Percentiles rank a stretch among this genome's conserved stretches.
Conservation (phyloP, 2,888 invertebrate species). For the Cyclophora albipunctata region DNA sequence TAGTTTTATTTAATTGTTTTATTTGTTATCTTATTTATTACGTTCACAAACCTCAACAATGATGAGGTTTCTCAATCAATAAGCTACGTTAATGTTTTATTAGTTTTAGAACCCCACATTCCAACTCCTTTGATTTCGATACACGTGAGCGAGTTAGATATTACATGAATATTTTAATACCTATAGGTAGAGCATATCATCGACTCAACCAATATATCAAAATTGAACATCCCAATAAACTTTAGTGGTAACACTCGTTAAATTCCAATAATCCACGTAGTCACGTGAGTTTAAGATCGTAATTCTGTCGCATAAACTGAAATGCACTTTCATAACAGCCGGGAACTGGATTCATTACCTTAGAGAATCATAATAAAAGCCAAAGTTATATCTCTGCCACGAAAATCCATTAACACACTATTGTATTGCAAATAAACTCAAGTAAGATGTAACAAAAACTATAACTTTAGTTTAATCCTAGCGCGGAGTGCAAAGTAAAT, state of each 20-base stretch:
- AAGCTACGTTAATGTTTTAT: no score
- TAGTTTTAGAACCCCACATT: no score
- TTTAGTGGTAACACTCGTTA: not conserved
- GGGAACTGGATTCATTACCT: constrained; percentile 49
- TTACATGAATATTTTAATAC: no score
- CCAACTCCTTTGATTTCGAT: no score
- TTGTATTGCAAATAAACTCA: constrained; percentile 48
- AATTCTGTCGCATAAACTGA: constrained; percentile 47
- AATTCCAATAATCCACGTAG: constrained; percentile 14
- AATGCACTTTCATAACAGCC: constrained; percentile 52
- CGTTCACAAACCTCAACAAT: no score
- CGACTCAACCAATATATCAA: no score
- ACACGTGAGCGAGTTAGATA: no score
- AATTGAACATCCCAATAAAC: no score
- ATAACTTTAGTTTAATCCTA: constrained; percentile 8
- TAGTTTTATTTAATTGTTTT: no score
- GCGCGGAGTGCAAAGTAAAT: not conserved
- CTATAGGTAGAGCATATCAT: no score
- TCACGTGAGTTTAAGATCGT: constrained; percentile 49
- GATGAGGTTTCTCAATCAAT: no score
- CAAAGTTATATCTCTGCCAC: constrained; percentile 38
- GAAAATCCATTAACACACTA: constrained; percentile 59
- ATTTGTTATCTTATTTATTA: no score
- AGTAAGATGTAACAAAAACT: constrained; percentile 29
- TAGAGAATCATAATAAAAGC: constrained; percentile 56